phyloP scores from a whole-genome alignment of 2,797 vertebrate genomes.

The Brachyrhaphis roseni region DNA sequence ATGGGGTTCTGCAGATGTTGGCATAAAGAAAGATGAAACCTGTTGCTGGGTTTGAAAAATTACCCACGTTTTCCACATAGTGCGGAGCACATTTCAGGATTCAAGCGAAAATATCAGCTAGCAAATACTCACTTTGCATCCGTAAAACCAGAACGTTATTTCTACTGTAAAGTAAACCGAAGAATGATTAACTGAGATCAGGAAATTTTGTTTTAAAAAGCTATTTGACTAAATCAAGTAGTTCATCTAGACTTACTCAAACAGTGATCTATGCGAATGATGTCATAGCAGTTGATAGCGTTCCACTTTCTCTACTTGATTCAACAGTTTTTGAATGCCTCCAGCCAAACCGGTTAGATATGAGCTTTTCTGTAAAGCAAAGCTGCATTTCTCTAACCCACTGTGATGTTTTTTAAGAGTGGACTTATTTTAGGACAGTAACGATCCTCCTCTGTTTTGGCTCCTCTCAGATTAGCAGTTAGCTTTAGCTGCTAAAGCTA shows the following conservation, averaged over 20 bases:
- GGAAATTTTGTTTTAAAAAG: background rate
- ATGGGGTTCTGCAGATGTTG: background rate
- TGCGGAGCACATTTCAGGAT: background rate
- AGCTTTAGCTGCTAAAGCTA: background rate
- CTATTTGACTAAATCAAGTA: background rate
- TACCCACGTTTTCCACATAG: background rate
- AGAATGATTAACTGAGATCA: background rate
- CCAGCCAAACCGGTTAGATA: background rate
- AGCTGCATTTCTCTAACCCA: background rate
- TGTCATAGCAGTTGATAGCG: background rate
- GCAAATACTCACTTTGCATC: background rate
- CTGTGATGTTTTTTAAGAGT: background rate
- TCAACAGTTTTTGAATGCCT: background rate
- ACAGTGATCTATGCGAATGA: background rate
- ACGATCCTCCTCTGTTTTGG: background rate
- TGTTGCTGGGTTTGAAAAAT: background rate
- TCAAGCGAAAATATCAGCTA: background rate
- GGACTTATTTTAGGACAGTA: background rate
- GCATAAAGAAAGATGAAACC: constrained; percentile 12
- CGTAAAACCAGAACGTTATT: background rate
- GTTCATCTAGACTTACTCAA: background rate
- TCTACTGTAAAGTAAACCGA: background rate
- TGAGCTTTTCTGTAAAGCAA: background rate
- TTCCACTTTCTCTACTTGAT: background rate
- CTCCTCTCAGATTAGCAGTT: background rate